Percentiles rank a stretch among this genome's conserved stretches.
Conservation (phyloP, 1,140 invertebrate genomes). For the Diorhabda carinulata region DNA sequence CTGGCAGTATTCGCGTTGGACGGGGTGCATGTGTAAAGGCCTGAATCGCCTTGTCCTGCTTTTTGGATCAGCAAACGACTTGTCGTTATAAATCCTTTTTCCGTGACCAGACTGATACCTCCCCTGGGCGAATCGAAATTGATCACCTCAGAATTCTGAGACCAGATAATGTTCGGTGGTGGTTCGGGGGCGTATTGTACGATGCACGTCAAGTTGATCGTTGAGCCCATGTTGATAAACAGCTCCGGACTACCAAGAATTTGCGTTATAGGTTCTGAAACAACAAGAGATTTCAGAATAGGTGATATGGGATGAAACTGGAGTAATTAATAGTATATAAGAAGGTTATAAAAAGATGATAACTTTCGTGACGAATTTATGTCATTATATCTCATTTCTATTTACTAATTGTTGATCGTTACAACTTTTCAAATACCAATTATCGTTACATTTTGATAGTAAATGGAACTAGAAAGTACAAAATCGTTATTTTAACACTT, state of each 20-base stretch:
- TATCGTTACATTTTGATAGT: no score
- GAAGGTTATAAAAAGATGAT: no score
- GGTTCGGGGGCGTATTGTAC: constrained; percentile 78
- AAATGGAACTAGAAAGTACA: no score
- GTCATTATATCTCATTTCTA: no score
- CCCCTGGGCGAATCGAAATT: constrained; percentile 75
- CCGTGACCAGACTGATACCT: constrained; percentile 70
- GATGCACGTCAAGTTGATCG: constrained; percentile 83
- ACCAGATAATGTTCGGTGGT: constrained; percentile 73
- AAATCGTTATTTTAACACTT: no score
- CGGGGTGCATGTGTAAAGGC: constrained; percentile 71
- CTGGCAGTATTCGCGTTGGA: constrained; percentile 73
- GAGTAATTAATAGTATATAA: neutral
- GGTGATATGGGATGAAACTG: neutral
- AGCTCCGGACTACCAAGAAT: constrained; percentile 76
- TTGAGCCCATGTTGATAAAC: constrained; percentile 80
- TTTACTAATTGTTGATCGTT: no score
- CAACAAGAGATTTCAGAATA: constrained; percentile 9
- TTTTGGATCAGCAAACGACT: constrained; percentile 76
- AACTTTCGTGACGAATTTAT: no score
- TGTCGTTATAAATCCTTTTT: constrained; percentile 73
- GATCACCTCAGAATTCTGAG: constrained; percentile 73
- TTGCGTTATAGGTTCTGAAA: constrained; percentile 78
- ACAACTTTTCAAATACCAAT: no score
- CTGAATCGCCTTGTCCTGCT: constrained; percentile 69